Conservation (phyloP, 1,140 invertebrate species). For the Melanaphis sacchari region DNA sequence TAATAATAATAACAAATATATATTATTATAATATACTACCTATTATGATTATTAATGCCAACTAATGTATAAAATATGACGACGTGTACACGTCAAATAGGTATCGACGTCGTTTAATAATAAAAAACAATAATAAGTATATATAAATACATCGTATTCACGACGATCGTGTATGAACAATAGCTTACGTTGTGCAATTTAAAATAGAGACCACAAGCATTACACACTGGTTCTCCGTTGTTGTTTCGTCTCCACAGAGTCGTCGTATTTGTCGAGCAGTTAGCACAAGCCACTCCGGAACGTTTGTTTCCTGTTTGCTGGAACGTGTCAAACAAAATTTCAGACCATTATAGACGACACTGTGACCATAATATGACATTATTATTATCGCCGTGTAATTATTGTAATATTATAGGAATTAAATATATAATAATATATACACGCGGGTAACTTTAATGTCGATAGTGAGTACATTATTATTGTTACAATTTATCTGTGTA, state of each 20-base stretch:
- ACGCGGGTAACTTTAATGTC: too few species aligned
- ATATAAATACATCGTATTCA: neutral
- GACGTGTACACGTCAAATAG: neutral
- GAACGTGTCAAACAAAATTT: slow-evolving; percentile 27
- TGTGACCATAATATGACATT: neutral
- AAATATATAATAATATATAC: too few species aligned
- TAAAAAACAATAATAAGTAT: neutral
- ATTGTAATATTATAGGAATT: too few species aligned
- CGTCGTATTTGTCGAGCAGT: slow-evolving; percentile 83
- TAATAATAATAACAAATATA: too few species aligned
- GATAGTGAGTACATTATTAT: neutral
- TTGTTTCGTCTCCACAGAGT: slow-evolving; percentile 89
- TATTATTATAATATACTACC: neutral
- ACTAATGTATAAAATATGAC: slow-evolving; percentile 5
- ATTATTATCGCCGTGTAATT: neutral
- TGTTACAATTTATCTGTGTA: neutral
- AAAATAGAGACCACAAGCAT: slow-evolving; percentile 89
- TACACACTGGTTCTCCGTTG: slow-evolving; percentile 89
- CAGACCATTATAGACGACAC: neutral
- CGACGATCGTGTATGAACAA: neutral
- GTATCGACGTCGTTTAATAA: slow-evolving; percentile 4
- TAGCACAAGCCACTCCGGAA: slow-evolving; percentile 84
- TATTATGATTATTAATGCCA: neutral
- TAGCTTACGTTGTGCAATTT: slow-evolving; percentile 85
- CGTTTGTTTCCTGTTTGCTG: slow-evolving; percentile 73